Evolutionary conservation across 2,797 vertebrate genomes (phyloP).

Genomic region (Gallinago stenura): DNA sequence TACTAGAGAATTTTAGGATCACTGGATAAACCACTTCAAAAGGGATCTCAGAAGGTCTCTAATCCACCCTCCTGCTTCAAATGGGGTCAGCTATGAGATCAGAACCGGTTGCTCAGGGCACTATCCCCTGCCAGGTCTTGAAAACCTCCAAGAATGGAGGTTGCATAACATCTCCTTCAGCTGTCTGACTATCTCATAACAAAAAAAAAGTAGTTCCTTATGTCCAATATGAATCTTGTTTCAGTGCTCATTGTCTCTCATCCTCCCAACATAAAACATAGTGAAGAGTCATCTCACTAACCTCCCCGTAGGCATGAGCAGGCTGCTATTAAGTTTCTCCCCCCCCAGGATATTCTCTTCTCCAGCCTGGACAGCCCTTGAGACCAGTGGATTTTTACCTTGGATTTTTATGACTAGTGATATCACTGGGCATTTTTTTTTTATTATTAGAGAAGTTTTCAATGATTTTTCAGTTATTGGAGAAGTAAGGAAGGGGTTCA

Average conservation of each 20-base stretch:
- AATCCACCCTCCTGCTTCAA: not conserved
- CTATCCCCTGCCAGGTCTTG: not conserved
- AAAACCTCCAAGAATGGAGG: not conserved
- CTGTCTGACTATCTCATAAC: not conserved
- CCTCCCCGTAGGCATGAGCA: not conserved
- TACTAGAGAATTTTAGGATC: not conserved
- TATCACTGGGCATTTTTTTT: not conserved
- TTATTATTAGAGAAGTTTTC: not conserved
- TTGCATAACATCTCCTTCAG: not conserved
- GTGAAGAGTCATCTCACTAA: not conserved
- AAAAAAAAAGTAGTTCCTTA: not conserved
- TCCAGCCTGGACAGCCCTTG: not conserved
- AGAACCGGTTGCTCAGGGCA: not conserved
- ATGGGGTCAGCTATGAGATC: not conserved
- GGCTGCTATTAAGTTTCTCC: not conserved
- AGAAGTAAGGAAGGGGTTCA: not conserved
- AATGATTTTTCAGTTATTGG: not conserved
- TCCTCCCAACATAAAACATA: not conserved
- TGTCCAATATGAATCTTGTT: not conserved
- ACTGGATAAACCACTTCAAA: not conserved
- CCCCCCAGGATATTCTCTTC: not conserved
- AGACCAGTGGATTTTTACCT: not conserved
- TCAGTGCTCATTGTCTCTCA: not conserved
- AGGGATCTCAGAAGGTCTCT: not conserved
- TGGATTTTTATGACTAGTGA: not conserved